phyloP scores from a whole-genome alignment of 2,797 vertebrate genomes.

The Cirrhinus molitorella region DNA sequence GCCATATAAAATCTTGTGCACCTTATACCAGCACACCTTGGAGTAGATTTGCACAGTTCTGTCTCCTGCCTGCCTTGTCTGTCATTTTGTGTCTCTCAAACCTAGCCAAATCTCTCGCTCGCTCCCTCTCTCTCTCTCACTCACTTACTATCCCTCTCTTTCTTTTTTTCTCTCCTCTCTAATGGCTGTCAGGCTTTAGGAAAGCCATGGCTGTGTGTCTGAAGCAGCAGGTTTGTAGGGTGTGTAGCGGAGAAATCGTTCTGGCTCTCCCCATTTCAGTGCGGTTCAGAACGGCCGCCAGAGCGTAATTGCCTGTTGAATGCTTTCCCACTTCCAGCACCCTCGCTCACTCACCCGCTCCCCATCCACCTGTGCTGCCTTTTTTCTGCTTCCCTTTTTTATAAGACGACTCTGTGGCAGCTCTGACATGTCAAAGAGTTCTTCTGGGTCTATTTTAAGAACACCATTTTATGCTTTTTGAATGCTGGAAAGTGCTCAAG shows the following conservation, averaged over 20 bases:
- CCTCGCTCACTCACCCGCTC: constrained; percentile 33
- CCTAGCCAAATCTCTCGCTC: constrained; percentile 47
- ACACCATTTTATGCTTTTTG: constrained; percentile 44
- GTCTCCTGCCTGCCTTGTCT: constrained; percentile 61
- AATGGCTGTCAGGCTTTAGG: constrained; percentile 62
- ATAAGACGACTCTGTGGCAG: constrained; percentile 45
- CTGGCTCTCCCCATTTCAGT: constrained; percentile 50
- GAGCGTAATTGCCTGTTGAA: constrained; percentile 56
- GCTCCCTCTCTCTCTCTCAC: constrained; percentile 54
- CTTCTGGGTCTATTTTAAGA: constrained; percentile 40
- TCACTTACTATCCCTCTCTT: constrained; percentile 30
- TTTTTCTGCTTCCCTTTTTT: constrained; percentile 39
- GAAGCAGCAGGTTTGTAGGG: constrained; percentile 56
- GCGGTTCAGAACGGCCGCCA: constrained; percentile 21
- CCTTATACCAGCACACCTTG: constrained; percentile 67
- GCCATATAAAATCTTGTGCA: constrained; percentile 59
- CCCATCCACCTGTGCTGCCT: constrained; percentile 49
- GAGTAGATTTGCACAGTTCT: constrained; percentile 72
- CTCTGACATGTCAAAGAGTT: constrained; percentile 52
- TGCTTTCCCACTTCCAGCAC: constrained; percentile 48
- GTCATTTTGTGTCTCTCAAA: constrained; percentile 66
- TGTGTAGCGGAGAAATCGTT: constrained; percentile 45
- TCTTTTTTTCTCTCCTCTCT: constrained; percentile 62
- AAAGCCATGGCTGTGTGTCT: constrained; percentile 59
- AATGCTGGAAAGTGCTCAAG: constrained; percentile 34